Percentiles rank a stretch among this genome's conserved stretches.
Conservation (phyloP, 1,140 invertebrate species). For the Dendroctonus valens region DNA sequence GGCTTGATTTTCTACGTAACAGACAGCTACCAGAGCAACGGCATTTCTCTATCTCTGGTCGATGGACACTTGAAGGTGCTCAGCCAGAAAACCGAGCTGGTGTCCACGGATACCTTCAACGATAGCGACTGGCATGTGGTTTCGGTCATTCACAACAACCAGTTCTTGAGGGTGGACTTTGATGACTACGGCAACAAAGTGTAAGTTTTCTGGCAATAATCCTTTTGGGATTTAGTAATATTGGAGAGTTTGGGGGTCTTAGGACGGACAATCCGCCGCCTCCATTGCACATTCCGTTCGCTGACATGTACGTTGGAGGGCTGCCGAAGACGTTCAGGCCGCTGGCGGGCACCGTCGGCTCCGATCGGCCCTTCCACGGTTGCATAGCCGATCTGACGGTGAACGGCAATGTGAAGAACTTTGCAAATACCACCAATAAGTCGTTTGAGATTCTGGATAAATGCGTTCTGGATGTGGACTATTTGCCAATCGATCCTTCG, state of each 20-base stretch:
- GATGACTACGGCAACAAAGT: constrained; percentile 75
- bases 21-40: constrained; percentile 62
- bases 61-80: constrained; percentile 70
- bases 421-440: constrained; percentile 68
- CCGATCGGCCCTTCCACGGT: constrained; percentile 65
- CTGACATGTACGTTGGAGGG: constrained; percentile 82
- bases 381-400: constrained; percentile 86
- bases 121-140: constrained; percentile 94
- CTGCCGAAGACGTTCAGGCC: constrained; percentile 61
- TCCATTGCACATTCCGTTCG: constrained; percentile 60
- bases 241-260: constrained; percentile 2
- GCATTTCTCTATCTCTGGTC: constrained; percentile 65
- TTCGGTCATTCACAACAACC: constrained; percentile 70
- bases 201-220: constrained; percentile 50
- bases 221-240: not conserved
- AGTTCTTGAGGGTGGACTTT: constrained; percentile 69
- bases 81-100: constrained; percentile 63
- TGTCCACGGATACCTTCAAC: constrained; percentile 67
- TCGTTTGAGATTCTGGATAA: constrained; percentile 66
- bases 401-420: constrained; percentile 78
- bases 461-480: constrained; percentile 51
- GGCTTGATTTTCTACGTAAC: constrained; percentile 78
- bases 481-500: constrained; percentile 38
- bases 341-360: constrained; percentile 46
- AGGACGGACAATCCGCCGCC: constrained; percentile 58